These are phyloP conservation scores for Tigriopus californicus DNA, from an alignment of 2,888 invertebrate species.

Conservation along the genomic window DNA sequence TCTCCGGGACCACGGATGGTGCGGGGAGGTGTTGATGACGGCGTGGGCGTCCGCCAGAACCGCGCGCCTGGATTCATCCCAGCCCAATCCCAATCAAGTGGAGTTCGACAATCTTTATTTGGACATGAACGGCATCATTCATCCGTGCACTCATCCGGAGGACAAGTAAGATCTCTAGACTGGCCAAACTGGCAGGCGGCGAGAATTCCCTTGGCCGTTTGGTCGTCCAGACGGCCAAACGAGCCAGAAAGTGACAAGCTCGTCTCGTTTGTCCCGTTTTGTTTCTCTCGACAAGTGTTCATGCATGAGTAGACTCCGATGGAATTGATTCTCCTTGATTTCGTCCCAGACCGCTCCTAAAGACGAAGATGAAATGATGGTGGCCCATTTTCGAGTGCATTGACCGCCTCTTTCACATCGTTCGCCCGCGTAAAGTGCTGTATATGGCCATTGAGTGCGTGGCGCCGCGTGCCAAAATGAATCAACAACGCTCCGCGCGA, in stretches of 20 bases:
- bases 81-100: constrained; percentile 84
- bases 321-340: too few relatives aligned
- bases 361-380: constrained; percentile 99
- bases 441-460: constrained; percentile 98
- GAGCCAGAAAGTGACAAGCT: too few relatives aligned
- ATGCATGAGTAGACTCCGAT: too few relatives aligned
- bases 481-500: constrained; percentile 94
- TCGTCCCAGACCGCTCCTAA: constrained; percentile 54
- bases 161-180: constrained; percentile 61
- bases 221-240: too few relatives aligned
- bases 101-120: constrained; percentile 97
- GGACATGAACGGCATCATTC: constrained; percentile 99
- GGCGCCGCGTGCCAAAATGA: constrained; percentile 75
- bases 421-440: constrained; percentile 71
- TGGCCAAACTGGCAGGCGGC: too few relatives aligned
- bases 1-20: background rate
- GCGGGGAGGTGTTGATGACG: background rate
- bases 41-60: constrained; percentile 31
- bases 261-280: too few relatives aligned
- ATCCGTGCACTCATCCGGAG: constrained; percentile 98
- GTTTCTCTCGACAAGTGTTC: too few relatives aligned
- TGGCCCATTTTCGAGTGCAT: constrained; percentile 97
- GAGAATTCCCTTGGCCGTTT: too few relatives aligned
- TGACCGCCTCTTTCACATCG: constrained; percentile 54
- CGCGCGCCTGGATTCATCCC: constrained; percentile 55